phyloP scores from a whole-genome alignment of 2,797 vertebrate species.

The Psittacula derbiana region DNA sequence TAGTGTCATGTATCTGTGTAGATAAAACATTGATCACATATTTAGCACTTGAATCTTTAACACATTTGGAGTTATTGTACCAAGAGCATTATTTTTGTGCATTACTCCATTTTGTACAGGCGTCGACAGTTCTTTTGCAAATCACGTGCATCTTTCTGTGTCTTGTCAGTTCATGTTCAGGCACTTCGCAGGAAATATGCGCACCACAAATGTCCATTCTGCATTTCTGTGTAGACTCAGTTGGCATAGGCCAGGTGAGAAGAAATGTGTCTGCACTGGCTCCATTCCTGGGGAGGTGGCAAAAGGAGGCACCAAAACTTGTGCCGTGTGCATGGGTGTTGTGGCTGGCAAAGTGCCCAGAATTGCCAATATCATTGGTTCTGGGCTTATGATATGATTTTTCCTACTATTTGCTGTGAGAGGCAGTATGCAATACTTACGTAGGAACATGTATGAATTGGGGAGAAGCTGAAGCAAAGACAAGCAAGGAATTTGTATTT shows the following conservation, averaged over 20 bases:
- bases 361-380: neutral
- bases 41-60: neutral
- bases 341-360: neutral
- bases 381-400: neutral
- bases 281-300: neutral
- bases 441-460: neutral
- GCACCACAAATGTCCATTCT: neutral
- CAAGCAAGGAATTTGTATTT: neutral
- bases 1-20: neutral
- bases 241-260: neutral
- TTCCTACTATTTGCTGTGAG: neutral
- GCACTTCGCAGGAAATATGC: neutral
- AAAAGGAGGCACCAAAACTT: neutral
- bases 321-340: neutral
- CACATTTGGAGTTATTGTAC: neutral
- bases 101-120: neutral
- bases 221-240: neutral
- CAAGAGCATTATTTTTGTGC: neutral
- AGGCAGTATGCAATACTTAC: neutral
- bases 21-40: neutral
- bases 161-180: neutral
- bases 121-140: neutral
- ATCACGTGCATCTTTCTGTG: neutral
- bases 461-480: neutral
- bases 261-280: neutral